These are phyloP conservation scores for Chrysaora quinquecirrha DNA, from an alignment of 30 jellyfish, hydroid and myxozoan genomes.

Conservation along the genomic window DNA sequence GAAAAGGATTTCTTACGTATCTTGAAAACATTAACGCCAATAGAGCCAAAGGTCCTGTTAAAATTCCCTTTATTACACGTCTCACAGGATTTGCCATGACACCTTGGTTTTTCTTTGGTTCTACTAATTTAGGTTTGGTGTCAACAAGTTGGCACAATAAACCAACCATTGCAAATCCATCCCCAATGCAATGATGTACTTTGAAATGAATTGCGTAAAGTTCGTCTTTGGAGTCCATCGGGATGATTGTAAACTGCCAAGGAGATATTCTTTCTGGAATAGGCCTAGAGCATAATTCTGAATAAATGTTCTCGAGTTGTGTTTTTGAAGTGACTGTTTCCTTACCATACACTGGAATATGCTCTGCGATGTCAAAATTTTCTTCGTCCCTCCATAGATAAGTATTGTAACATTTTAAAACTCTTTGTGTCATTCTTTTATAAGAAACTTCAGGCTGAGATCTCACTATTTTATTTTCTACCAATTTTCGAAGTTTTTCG, in stretches of 20 bases:
- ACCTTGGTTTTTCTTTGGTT: constrained; percentile 77
- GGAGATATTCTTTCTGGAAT: constrained; percentile 83
- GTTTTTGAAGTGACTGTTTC: constrained; percentile 58
- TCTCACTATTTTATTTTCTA: constrained; percentile 56
- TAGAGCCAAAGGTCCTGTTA: constrained; percentile 95
- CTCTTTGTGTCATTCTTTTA: constrained; percentile 79
- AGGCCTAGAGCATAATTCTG: constrained; percentile 60
- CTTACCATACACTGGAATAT: constrained; percentile 69
- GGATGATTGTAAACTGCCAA: constrained; percentile 87
- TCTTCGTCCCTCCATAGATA: constrained; percentile 94
- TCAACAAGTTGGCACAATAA: constrained; percentile 89
- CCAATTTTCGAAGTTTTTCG: constrained; percentile 63
- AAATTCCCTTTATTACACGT: constrained; percentile 73
- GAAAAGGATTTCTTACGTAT: constrained; percentile 86
- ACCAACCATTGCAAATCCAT: constrained; percentile 98
- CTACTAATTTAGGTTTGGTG: constrained; percentile 81
- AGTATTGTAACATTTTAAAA: constrained; percentile 67
- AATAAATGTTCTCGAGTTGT: constrained; percentile 71
- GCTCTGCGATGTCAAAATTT: constrained; percentile 80
- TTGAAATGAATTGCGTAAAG: constrained; percentile 68
- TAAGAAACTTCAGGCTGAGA: constrained; percentile 65
- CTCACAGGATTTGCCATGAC: constrained; percentile 82
- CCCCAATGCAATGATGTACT: constrained; percentile 96
- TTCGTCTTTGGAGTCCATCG: constrained; percentile 55
- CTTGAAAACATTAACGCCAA: constrained; percentile 76